Evolutionary conservation across 2,888 invertebrate genomes (phyloP).

Genomic region (Harpalus rubripes): DNA sequence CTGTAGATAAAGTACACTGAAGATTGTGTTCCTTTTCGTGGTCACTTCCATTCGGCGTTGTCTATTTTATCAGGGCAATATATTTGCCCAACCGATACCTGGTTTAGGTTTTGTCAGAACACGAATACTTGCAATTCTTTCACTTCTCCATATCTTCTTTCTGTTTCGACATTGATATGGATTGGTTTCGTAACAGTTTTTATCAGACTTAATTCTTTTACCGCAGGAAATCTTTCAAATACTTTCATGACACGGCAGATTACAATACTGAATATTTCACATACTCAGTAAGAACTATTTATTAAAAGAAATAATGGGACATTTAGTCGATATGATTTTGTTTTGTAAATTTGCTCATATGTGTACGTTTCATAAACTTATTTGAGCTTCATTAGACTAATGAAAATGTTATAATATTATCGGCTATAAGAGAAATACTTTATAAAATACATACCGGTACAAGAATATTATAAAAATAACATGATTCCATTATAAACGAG

Average conservation of each 20-base stretch:
- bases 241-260: conserved; percentile 5
- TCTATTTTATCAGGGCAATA: conserved; percentile 9
- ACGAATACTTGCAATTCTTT: conserved; percentile 62
- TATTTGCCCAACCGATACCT: conserved; percentile 11
- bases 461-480: too few species aligned
- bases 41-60: background rate
- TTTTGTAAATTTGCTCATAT: too few species aligned
- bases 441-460: too few species aligned
- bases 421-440: too few species aligned
- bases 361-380: too few species aligned
- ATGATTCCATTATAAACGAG: too few species aligned
- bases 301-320: background rate
- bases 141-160: conserved; percentile 52
- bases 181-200: conserved; percentile 25
- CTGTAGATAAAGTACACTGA: background rate
- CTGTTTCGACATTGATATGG: conserved; percentile 17
- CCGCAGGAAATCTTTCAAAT: conserved; percentile 27
- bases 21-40: background rate
- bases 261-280: background rate
- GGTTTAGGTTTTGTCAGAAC: conserved; percentile 53
- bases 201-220: conserved; percentile 10
- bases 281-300: background rate
- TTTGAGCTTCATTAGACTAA: too few species aligned
- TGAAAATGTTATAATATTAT: too few species aligned
- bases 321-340: background rate